Percentiles rank a stretch among this genome's conserved stretches.
These are phyloP conservation scores for Plebejus anna DNA, from an alignment of 2,888 invertebrate species.

Conservation along the genomic window DNA sequence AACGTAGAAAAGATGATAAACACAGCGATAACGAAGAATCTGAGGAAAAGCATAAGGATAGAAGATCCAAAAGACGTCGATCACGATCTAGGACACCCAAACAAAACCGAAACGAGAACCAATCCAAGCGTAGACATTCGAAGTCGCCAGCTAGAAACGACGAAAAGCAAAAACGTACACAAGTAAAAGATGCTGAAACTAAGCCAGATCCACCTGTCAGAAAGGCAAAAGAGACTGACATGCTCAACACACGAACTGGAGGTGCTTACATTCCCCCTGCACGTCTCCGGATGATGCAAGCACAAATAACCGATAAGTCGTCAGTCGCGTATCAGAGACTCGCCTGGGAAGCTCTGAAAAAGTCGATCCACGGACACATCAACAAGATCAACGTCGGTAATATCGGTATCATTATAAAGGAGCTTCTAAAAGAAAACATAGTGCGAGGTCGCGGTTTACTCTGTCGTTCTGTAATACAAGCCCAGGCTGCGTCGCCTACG, in stretches of 20 bases:
- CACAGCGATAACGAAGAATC: constrained; percentile 53
- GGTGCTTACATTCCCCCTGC: constrained; percentile 99
- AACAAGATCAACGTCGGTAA: constrained; percentile 99
- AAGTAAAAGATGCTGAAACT: constrained; percentile 42
- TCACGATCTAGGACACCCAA: constrained; percentile 55
- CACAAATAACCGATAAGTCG: constrained; percentile 96
- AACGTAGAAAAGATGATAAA: constrained; percentile 60
- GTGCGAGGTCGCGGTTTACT: constrained; percentile 96
- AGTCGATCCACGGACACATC: constrained; percentile 98
- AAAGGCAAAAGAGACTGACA: constrained; percentile 77
- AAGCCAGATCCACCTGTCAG: constrained; percentile 53
- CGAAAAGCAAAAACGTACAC: constrained; percentile 47
- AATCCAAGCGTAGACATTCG: constrained; percentile 60
- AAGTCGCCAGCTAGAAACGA: constrained; percentile 53
- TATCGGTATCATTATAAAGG: constrained; percentile 93
- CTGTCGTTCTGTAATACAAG: constrained; percentile 95
- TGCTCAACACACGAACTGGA: constrained; percentile 91
- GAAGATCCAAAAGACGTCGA: constrained; percentile 54
- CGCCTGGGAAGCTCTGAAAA: constrained; percentile 99
- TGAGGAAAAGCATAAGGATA: constrained; percentile 45
- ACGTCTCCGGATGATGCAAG: constrained; percentile 96
- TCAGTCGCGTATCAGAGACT: constrained; percentile 96
- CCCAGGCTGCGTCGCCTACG: constrained; percentile 97
- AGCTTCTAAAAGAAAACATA: constrained; percentile 96
- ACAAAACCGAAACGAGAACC: constrained; percentile 47